These are phyloP conservation scores for Sebastes cheni DNA, from an alignment of 2,797 vertebrate species.

Conservation along the genomic window DNA sequence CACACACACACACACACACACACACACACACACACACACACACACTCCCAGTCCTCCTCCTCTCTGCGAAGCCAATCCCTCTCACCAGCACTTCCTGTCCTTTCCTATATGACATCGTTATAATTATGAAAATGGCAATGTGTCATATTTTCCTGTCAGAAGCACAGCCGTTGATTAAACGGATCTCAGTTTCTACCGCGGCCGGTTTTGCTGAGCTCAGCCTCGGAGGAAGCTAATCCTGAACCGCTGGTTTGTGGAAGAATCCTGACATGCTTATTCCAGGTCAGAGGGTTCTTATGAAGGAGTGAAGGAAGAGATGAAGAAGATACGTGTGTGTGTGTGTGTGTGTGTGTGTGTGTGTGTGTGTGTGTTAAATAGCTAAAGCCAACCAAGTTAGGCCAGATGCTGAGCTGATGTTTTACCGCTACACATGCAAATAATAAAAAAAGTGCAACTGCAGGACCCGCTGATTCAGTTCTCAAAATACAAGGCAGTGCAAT, in stretches of 20 bases:
- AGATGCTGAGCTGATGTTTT: constrained; percentile 11
- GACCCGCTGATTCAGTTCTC: no score
- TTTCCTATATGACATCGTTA: constrained; percentile 35
- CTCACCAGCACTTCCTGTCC: constrained; percentile 13
- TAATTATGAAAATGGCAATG: constrained; percentile 54
- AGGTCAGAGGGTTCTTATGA: constrained; percentile 36
- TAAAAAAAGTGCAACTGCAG: no score
- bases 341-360: no score
- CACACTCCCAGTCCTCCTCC: not conserved
- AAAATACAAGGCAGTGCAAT: no score
- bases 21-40: not conserved
- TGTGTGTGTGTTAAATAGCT: not conserved
- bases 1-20: not conserved
- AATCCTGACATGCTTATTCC: not conserved
- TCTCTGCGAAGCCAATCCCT: not conserved
- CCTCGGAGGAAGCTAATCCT: constrained; percentile 23
- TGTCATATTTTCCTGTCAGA: constrained; percentile 58
- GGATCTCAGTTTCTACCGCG: constrained; percentile 20
- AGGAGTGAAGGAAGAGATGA: not conserved
- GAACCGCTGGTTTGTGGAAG: constrained; percentile 48
- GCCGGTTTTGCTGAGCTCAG: constrained; percentile 54
- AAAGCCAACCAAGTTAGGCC: not conserved
- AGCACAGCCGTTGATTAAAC: constrained; percentile 23
- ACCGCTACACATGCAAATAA: not conserved
- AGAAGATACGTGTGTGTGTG: not conserved